Conservation (phyloP, 2,888 invertebrate genomes). For the Eupithecia centaureata region DNA sequence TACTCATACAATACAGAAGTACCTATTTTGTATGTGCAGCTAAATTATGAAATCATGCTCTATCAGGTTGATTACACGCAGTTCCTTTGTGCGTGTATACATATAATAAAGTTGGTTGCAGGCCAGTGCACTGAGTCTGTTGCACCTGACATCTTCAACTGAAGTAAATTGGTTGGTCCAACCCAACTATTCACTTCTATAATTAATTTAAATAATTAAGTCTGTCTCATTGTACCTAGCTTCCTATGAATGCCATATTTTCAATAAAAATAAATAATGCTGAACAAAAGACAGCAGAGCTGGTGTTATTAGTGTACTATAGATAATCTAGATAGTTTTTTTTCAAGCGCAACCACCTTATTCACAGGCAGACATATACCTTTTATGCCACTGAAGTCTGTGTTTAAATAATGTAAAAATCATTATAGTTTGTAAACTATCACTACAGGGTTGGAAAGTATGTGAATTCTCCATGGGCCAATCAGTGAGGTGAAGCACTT, state of each 20-base stretch:
- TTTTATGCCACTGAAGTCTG: no score
- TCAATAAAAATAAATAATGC: no score
- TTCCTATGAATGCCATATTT: neutral
- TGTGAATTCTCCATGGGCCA: slow-evolving; percentile 47
- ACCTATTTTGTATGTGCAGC: slow-evolving; percentile 44
- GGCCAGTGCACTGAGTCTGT: neutral
- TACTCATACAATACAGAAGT: neutral
- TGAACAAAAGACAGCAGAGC: no score
- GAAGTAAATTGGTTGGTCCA: neutral
- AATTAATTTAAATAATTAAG: neutral
- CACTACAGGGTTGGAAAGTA: slow-evolving; percentile 50
- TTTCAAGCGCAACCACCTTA: no score
- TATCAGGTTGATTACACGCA: slow-evolving; percentile 46
- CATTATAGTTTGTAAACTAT: neutral
- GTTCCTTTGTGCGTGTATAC: slow-evolving; percentile 50
- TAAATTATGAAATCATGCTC: slow-evolving; percentile 59
- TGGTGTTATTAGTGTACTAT: no score
- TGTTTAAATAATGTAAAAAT: neutral
- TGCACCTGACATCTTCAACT: neutral
- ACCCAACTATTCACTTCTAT: neutral
- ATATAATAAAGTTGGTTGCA: neutral
- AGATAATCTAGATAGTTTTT: no score
- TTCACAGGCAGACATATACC: no score
- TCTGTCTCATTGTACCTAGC: neutral
- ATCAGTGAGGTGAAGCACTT: slow-evolving; percentile 50